Evolutionary conservation across 2,113 vertebrate species (phyloP), one percentile per base, ranked within the genome.

Genomic region (Aphelocoma coerulescens): DNA sequence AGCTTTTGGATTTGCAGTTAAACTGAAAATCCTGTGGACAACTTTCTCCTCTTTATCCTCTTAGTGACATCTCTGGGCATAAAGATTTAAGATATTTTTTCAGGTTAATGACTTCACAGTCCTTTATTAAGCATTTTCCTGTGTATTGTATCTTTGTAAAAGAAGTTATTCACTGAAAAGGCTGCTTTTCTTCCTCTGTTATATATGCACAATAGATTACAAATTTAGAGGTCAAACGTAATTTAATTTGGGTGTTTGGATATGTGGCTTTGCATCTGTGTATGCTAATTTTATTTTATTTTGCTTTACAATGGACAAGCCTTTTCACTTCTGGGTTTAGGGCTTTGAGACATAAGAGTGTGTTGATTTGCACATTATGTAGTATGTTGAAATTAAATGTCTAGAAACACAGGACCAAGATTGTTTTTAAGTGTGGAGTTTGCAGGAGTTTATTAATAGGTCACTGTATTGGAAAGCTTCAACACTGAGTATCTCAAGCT

Each of bases 1-100:
- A 93, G 82, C 85, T 94, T 46, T 55, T 86, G 88, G 75, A 93
- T 95, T 96, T 92, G 76, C 74, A 71, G 61, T 57, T 93, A 69
- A 88, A 90, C 88, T 55, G 67, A 90, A 95, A 90, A 93, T 88
- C 82, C 63, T 23, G 21, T 48, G 57, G 48, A 43, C 39, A 77
- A 24, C 85, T 95, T 94, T 97, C 82, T 83, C 68, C 3, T 55
- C 26, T 88, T 57, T 55, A 71, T 94, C 67, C 16, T 97, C 66
- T 93, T 94, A 90, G 71, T 41, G 46, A 32, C 35, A 69, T 24
- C 63, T 93, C 71, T 41, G 35, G 22, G n/a, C 35, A 30, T 59
- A 77, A 85, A 96, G 67, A 77, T 52, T 59, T 44, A 80, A 59
- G 57, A 4, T 30, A 16, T 46, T 68, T 69, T 63, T 49, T 18